phyloP scores from a whole-genome alignment of 92 coral and sea anemone genomes.

The Palythoa heliodiscus region DNA sequence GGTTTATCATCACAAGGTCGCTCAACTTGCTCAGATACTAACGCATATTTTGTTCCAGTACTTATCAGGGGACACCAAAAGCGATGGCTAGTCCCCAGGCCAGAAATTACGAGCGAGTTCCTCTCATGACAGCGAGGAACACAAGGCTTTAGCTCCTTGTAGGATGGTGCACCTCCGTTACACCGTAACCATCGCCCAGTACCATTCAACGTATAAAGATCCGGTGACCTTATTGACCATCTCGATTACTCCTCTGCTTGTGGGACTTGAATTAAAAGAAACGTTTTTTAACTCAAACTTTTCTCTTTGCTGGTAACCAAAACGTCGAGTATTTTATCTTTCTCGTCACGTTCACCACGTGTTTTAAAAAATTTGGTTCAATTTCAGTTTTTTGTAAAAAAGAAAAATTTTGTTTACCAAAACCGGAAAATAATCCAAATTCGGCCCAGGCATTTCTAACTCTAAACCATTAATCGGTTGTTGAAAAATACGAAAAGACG shows the following conservation, averaged over 20 bases:
- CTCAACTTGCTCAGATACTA: too few relatives aligned
- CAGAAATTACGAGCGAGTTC: constrained; percentile 78
- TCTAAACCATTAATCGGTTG: background rate
- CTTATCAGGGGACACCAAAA: constrained; percentile 81
- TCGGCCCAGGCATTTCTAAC: background rate
- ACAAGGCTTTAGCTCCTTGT: constrained; percentile 88
- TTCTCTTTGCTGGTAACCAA: background rate
- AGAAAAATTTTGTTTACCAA: background rate
- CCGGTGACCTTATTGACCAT: background rate
- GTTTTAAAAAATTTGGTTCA: background rate
- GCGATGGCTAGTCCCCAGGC: constrained; percentile 89
- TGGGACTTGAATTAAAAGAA: constrained; percentile 26
- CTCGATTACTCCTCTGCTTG: constrained; percentile 1
- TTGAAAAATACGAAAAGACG: too few relatives aligned
- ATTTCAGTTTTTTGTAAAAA: background rate
- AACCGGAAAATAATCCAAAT: background rate
- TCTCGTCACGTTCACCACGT: background rate
- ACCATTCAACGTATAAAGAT: constrained; percentile 41
- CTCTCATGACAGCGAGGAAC: constrained; percentile 84
- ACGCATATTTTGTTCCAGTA: too few relatives aligned
- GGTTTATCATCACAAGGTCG: too few relatives aligned
- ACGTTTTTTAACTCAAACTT: background rate
- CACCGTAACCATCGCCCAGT: constrained; percentile 68
- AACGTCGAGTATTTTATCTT: background rate
- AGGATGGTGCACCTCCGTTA: constrained; percentile 38